Conservation (phyloP, 2,113 vertebrate species). For the Leptobrachium ailaonicum region DNA sequence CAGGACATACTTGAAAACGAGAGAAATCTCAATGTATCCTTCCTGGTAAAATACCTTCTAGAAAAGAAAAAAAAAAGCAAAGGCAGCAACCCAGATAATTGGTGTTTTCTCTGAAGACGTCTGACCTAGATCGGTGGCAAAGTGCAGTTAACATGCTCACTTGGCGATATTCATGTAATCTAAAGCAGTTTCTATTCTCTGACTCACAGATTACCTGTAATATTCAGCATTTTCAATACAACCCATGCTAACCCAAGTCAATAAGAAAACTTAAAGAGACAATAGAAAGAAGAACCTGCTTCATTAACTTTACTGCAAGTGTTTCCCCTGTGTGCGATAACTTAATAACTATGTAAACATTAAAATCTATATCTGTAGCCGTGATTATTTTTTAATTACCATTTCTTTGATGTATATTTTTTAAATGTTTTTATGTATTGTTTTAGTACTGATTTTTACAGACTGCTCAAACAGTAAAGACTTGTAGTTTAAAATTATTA, state of each 20-base stretch:
- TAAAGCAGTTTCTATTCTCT: neutral
- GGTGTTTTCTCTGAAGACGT: neutral
- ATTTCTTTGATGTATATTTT: too few relatives aligned
- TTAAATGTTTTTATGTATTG: too few relatives aligned
- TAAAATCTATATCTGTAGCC: neutral
- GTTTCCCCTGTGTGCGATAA: too few relatives aligned
- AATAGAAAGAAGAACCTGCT: neutral
- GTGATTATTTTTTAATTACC: too few relatives aligned
- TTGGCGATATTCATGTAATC: neutral
- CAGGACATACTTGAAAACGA: too few relatives aligned
- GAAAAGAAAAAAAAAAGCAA: too few relatives aligned
- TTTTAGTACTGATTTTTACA: too few relatives aligned
- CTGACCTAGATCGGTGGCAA: slow-evolving; percentile 9
- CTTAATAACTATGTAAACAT: too few relatives aligned
- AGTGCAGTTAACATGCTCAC: neutral
- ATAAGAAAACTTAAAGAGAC: neutral
- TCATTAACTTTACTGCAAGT: neutral
- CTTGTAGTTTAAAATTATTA: too few relatives aligned
- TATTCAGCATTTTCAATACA: slow-evolving; percentile 4
- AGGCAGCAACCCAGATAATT: slow-evolving; percentile 1
- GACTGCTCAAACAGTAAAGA: too few relatives aligned
- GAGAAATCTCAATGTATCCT: too few relatives aligned
- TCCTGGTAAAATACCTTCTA: too few relatives aligned
- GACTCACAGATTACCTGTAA: slow-evolving; percentile 1
- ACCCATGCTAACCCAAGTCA: neutral